These are phyloP conservation scores for Corella eumyota DNA, from an alignment of 23 tunicate genomes.

Conservation along the genomic window DNA sequence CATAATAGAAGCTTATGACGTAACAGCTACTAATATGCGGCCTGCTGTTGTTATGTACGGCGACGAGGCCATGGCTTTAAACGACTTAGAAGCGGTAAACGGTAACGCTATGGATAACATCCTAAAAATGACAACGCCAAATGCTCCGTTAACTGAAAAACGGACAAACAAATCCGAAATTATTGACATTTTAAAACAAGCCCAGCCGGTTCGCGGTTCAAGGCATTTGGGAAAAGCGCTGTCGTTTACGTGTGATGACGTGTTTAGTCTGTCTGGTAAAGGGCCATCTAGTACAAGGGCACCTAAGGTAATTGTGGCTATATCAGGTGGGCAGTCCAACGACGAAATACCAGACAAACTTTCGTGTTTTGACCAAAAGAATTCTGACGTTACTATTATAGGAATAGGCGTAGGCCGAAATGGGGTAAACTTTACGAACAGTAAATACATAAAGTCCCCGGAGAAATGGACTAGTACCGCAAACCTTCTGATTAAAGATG, in stretches of 20 bases:
- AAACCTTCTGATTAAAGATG: conserved; percentile 8
- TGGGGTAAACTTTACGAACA: conserved; percentile 10
- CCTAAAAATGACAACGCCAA: no score
- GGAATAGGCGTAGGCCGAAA: conserved; percentile 16
- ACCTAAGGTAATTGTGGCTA: conserved; percentile 27
- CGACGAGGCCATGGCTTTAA: conserved; percentile 13
- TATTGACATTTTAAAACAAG: background rate
- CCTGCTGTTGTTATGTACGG: conserved; percentile 34
- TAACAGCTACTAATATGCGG: conserved; percentile 28
- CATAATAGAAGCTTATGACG: conserved; percentile 27
- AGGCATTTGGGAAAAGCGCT: conserved; percentile 39
- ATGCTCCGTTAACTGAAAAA: no score
- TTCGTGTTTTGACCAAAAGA: conserved; percentile 19
- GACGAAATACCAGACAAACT: conserved; percentile 21
- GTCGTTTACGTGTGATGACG: conserved; percentile 28
- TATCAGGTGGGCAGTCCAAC: conserved; percentile 17
- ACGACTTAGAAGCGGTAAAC: conserved; percentile 9
- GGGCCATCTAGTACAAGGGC: background rate
- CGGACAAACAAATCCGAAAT: conserved; percentile 21
- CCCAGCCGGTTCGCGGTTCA: conserved; percentile 22
- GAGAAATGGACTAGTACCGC: background rate
- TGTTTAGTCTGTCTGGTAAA: conserved; percentile 16
- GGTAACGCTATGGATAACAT: no score
- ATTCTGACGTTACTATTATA: conserved; percentile 17
- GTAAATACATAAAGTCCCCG: background rate